Evolutionary conservation across 2,113 vertebrate genomes (phyloP).

Genomic region (Dasypus novemcinctus): DNA sequence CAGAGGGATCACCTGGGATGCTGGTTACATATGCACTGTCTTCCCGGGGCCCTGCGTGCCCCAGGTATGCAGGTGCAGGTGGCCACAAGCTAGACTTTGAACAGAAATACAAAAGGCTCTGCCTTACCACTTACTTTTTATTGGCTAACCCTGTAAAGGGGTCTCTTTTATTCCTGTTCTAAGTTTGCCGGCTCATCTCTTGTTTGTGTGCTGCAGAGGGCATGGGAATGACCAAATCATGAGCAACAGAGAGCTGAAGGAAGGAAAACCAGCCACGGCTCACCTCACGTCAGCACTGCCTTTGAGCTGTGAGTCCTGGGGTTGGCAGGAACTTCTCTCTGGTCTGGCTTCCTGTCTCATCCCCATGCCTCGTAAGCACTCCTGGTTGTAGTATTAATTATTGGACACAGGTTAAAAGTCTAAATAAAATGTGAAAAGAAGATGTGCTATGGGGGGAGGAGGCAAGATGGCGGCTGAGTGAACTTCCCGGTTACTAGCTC

Average conservation of each 20-base stretch:
- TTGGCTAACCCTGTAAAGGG: too few relatives aligned
- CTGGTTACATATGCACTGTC: rapidly evolving
- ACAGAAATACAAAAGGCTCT: not conserved
- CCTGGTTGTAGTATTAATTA: not conserved
- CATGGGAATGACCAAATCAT: not conserved
- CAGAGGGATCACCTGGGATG: not conserved
- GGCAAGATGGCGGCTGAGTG: too few relatives aligned
- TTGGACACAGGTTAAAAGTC: not conserved
- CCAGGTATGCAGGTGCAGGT: too few relatives aligned
- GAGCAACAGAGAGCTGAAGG: not conserved
- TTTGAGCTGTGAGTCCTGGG: rapidly evolving
- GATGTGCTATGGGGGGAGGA: too few relatives aligned
- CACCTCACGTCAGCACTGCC: too few relatives aligned
- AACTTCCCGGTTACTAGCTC: too few relatives aligned
- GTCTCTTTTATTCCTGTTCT: not conserved
- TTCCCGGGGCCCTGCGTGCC: too few relatives aligned
- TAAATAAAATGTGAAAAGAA: not conserved
- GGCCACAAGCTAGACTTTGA: not conserved
- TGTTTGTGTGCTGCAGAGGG: not conserved
- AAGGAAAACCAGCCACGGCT: not conserved
- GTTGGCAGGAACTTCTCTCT: rapidly evolving
- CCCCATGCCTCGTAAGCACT: rapidly evolving
- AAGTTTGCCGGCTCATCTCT: not conserved
- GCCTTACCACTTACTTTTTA: not conserved
- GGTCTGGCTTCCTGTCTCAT: not conserved